Percentiles rank a stretch among this genome's conserved stretches.
Conservation (phyloP, 2,797 vertebrate species). For the Ceryle rudis region DNA sequence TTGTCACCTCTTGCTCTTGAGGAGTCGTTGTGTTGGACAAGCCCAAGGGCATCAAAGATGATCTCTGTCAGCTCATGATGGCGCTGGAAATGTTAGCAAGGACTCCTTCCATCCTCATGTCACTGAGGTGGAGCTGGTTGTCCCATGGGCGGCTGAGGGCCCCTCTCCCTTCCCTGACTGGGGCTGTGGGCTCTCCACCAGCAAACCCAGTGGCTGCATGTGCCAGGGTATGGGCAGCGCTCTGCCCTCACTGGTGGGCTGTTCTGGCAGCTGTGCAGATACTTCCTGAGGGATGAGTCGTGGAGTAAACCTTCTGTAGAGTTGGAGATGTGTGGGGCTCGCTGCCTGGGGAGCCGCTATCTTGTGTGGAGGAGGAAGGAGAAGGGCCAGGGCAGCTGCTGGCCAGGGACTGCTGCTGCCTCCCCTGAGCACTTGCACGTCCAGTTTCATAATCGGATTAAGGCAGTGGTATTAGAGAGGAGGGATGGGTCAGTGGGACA, state of each 20-base stretch:
- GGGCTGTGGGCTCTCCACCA: not conserved
- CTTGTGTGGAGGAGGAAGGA: not conserved
- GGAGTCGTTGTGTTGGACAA: not conserved
- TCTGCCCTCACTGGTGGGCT: not conserved
- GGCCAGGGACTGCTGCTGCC: slow-evolving; percentile 2
- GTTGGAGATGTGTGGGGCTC: accelerated
- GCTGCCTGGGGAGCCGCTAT: not conserved
- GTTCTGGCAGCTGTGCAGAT: not conserved
- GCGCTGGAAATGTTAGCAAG: not conserved
- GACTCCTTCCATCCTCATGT: not conserved
- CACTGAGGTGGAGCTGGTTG: not conserved
- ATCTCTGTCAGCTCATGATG: not conserved
- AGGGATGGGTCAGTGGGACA: slow-evolving; percentile 75
- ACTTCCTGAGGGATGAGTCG: not conserved
- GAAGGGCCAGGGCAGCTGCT: slow-evolving; percentile 25
- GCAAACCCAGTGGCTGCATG: not conserved
- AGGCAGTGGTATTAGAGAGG: slow-evolving; percentile 67
- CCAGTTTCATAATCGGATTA: slow-evolving; percentile 77
- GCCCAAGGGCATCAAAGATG: not conserved
- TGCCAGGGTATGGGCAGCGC: accelerated
- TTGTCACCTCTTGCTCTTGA: not conserved
- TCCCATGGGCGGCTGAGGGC: not conserved
- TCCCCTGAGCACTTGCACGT: slow-evolving; percentile 69
- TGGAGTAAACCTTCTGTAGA: not conserved
- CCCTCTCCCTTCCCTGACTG: not conserved